Conservation (phyloP, 2,888 invertebrate species). For the Amblyjoppa proteus region DNA sequence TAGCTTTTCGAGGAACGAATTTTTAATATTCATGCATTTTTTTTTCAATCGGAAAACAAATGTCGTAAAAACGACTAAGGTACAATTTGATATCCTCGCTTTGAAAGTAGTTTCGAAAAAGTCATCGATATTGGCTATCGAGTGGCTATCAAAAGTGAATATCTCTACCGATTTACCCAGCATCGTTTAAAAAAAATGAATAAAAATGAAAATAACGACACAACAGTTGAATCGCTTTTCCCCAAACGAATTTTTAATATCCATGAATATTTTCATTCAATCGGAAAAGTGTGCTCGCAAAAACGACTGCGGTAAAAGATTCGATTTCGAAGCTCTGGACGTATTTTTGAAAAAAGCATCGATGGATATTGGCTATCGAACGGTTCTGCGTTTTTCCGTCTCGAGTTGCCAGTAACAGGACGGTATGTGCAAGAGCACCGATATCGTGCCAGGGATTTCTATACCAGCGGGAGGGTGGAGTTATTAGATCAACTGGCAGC, state of each 20-base stretch:
- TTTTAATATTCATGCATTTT: too few relatives aligned
- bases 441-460: slow-evolving; percentile 59
- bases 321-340: neutral
- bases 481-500: slow-evolving; percentile 65
- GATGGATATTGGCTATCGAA: slow-evolving; percentile 31
- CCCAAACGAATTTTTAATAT: neutral
- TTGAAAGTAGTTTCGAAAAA: too few relatives aligned
- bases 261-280: neutral
- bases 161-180: neutral
- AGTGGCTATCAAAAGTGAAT: too few relatives aligned
- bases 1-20: too few relatives aligned
- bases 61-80: too few relatives aligned
- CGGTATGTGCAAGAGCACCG: slow-evolving; percentile 47
- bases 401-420: slow-evolving; percentile 26
- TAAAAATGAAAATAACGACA: neutral
- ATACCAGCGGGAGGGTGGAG: slow-evolving; percentile 56
- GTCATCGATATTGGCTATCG: too few relatives aligned
- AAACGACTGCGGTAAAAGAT: neutral
- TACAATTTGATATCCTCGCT: too few relatives aligned
- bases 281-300: neutral
- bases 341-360: slow-evolving; percentile 9
- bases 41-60: too few relatives aligned
- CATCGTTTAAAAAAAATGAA: neutral
- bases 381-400: slow-evolving; percentile 33
- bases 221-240: neutral